Evolutionary conservation across 2,113 vertebrate species (phyloP).

Genomic region (Parus major): DNA sequence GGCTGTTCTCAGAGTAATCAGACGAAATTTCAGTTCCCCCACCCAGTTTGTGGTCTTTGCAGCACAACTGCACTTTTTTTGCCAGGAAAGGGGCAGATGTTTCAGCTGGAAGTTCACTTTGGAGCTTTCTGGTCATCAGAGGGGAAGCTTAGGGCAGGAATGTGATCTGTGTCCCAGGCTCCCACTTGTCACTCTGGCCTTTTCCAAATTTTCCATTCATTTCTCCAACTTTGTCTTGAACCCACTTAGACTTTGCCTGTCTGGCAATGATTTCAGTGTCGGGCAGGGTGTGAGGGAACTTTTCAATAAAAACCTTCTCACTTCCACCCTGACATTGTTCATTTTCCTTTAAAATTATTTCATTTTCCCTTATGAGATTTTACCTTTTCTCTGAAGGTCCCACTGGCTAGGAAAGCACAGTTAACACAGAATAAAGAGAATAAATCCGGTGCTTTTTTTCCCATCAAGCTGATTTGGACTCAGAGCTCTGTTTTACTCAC

Average conservation of each 20-base stretch:
- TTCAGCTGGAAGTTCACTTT: not conserved
- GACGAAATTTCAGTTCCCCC: not conserved
- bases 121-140: not conserved
- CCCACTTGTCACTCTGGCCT: fast-evolving
- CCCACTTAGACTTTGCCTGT: fast-evolving
- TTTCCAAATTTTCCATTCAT: not conserved
- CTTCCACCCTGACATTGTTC: not conserved
- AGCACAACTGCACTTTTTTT: not conserved
- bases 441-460: not conserved
- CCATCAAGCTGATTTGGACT: not conserved
- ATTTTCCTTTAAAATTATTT: not conserved
- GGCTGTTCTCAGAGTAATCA: not conserved
- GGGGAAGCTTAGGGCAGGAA: fast-evolving
- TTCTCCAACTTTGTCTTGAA: not conserved
- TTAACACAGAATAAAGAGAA: not conserved
- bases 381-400: not conserved
- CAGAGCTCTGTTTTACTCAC: not conserved
- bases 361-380: not conserved
- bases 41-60: not conserved
- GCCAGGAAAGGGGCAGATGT: not conserved
- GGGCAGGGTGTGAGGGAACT: not conserved
- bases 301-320: not conserved
- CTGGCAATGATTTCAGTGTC: not conserved
- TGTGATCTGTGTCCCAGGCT: not conserved
- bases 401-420: not conserved